Evolutionary conservation across 2,113 vertebrate genomes (phyloP).

Genomic region (Agelaius phoeniceus): DNA sequence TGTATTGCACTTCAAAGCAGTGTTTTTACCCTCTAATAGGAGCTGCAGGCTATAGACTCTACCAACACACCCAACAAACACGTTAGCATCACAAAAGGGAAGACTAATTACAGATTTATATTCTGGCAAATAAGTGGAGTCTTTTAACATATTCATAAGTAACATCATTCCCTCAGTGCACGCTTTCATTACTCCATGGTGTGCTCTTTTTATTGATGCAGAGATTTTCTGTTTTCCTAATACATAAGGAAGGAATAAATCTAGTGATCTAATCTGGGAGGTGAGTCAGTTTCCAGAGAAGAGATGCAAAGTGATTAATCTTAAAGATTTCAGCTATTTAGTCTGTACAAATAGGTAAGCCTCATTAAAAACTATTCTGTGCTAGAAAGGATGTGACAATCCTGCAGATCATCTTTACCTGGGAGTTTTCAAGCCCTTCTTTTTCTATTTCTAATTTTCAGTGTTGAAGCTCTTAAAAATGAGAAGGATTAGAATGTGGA

Average conservation of each 20-base stretch:
- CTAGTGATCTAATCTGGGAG: not conserved
- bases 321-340: not conserved
- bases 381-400: not conserved
- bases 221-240: not conserved
- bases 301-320: not conserved
- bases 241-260: not conserved
- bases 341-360: not conserved
- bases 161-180: not conserved
- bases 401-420: not conserved
- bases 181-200: not conserved
- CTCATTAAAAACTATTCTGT: not conserved
- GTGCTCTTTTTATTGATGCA: not conserved
- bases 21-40: not conserved
- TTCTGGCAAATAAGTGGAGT: slow-evolving; percentile 19
- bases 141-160: slow-evolving; percentile 43
- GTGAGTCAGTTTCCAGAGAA: not conserved
- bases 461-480: not conserved
- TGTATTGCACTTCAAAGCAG: slow-evolving; percentile 4
- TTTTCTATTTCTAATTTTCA: not conserved
- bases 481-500: not conserved
- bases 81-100: slow-evolving; percentile 43
- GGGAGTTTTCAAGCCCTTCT: not conserved
- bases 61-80: slow-evolving; percentile 17
- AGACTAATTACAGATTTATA: slow-evolving; percentile 59
- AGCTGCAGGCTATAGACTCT: slow-evolving; percentile 49